phyloP scores from a whole-genome alignment of 2,888 invertebrate genomes.

The Panorpa germanica region DNA sequence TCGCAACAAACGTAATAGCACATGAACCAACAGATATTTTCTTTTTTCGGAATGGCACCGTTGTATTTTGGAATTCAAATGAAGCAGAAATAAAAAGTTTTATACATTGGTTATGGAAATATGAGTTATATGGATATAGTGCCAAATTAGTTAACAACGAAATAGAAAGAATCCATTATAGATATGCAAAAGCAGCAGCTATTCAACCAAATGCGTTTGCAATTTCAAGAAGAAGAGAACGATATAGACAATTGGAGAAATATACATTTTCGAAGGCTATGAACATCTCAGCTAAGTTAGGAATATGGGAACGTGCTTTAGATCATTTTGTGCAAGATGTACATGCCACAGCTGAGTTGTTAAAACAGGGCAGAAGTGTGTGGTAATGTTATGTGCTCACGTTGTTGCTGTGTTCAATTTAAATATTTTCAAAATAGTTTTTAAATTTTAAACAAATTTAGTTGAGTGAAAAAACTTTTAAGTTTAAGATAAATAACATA shows the following conservation, averaged over 20 bases:
- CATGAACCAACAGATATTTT: conserved; percentile 67
- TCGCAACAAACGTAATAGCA: conserved; percentile 66
- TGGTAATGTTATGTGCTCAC: too few species aligned
- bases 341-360: conserved; percentile 56
- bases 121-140: too few species aligned
- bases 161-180: conserved; percentile 68
- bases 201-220: too few species aligned
- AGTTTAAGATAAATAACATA: too few species aligned
- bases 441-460: too few species aligned
- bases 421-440: too few species aligned
- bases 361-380: conserved; percentile 55
- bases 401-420: too few species aligned
- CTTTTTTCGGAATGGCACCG: conserved; percentile 79
- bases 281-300: conserved; percentile 82
- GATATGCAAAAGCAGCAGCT: conserved; percentile 41
- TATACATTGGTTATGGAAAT: conserved; percentile 48
- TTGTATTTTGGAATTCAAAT: conserved; percentile 80
- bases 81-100: conserved; percentile 64
- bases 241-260: conserved; percentile 61
- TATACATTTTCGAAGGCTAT: conserved; percentile 92
- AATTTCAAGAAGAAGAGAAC: conserved; percentile 27
- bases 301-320: conserved; percentile 82
- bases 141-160: conserved; percentile 50
- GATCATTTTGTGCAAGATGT: conserved; percentile 71
- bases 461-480: too few species aligned